Evolutionary conservation across 2,797 vertebrate species (phyloP), one percentile per base, ranked within the genome.

Genomic region (Oryzias sinensis): DNA sequence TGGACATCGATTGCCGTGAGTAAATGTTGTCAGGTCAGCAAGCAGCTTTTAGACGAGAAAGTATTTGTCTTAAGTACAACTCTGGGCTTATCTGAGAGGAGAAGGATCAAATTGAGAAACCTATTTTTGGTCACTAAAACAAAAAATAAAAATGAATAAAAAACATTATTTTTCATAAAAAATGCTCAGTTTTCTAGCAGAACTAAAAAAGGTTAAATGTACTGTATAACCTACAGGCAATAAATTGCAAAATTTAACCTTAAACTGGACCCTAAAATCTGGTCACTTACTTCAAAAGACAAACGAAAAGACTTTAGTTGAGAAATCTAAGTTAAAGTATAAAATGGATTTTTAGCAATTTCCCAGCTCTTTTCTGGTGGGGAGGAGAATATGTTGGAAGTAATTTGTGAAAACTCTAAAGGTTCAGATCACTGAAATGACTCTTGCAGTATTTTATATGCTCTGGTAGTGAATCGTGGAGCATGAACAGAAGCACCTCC

Each of bases 1-100:
- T n/a, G n/a, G 85, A 88, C 89, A 88, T 88, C 82, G 87, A 88
- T 89, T 70, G 64, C 49, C 27, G 65, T 82, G 82, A 80, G 87
- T 88, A 90, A 90, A 89, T 87, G 81, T 77, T 83, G 81, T 72
- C 65, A 76, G 67, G 70, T 76, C 5, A 40, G 71, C 78, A 86
- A 81, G 80, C 58, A 75, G 52, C 74, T 73, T 68, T 70, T 62
- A 81, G 74, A 86, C 82, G 83, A 89, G 69, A 81, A 76, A 68
- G 67, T 73, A 73, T 78, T 82, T 79, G 79, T 75, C 76, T 74
- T 80, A 63, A 72, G 72, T 65, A 62, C 25, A 70, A 57, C 58
- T 59, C 54, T 53, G 62, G 47, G 33, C 50, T 69, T 60, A 20
- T 58, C 40, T 41, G 0, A 33, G 42, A 64, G 50, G 43, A 14